These are phyloP conservation scores for Pseudachorutes palmiensis DNA, from an alignment of 1,140 invertebrate genomes.

Conservation along the genomic window DNA sequence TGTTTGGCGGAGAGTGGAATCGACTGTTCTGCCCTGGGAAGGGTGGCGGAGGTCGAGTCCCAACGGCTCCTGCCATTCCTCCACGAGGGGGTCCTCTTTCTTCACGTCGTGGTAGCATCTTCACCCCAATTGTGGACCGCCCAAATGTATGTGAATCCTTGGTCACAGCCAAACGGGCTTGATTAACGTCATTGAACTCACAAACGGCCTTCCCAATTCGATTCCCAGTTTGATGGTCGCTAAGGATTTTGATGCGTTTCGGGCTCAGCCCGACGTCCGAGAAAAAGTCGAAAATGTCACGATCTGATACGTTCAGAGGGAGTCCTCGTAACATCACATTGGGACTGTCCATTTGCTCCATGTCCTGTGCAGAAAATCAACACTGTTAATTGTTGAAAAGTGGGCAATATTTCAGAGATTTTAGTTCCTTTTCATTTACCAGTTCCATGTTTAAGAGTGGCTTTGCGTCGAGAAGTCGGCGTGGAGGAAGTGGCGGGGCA, in stretches of 20 bases:
- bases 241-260: constrained; percentile 65
- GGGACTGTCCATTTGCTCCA: background rate
- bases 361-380: too few species aligned
- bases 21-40: too few species aligned
- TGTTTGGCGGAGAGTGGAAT: too few species aligned
- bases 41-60: too few species aligned
- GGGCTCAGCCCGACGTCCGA: constrained; percentile 65
- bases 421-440: constrained; percentile 8
- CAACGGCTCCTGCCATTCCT: background rate
- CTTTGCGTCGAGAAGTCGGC: constrained; percentile 15
- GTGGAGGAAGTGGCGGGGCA: background rate
- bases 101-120: constrained; percentile 10
- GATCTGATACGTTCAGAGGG: constrained; percentile 61
- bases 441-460: constrained; percentile 31
- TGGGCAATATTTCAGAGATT: background rate
- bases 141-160: constrained; percentile 55
- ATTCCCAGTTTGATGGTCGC: constrained; percentile 53
- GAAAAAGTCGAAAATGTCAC: constrained; percentile 72
- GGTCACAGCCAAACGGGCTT: constrained; percentile 58
- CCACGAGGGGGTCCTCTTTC: background rate
- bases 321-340: constrained; percentile 62
- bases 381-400: background rate
- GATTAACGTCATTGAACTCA: constrained; percentile 61
- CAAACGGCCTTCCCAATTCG: constrained; percentile 76
- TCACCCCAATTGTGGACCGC: constrained; percentile 21